Evolutionary conservation across 2,797 vertebrate genomes (phyloP), one percentile per base, ranked within the genome.

Genomic region (Danio albolineatus): DNA sequence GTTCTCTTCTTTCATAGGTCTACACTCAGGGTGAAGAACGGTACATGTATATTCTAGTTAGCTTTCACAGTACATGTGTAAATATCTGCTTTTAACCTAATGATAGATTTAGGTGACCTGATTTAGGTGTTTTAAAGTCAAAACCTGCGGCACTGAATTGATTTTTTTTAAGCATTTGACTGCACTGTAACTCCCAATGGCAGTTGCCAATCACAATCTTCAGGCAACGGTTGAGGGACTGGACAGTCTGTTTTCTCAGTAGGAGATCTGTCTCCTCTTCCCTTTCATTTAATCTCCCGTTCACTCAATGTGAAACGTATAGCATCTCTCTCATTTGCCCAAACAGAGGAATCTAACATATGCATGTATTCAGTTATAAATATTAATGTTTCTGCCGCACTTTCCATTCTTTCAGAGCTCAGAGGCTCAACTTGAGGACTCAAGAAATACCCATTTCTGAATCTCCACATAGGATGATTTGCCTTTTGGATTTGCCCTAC

Each of bases 291-390:
- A 43, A 49, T 60, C 53, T 73, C 13, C 36, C 9, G 48, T n/a
- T 64, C 38, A 38, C 46, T 44, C 54, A 49, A 44, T 48, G 57
- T 83, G 41, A 59, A 79, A 65, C 2, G 36, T 60, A 44, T 46
- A 77, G 51, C 36, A 75, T 71, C 51, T 51, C 66, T 72, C 67
- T 67, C 51, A 81, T 79, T 81, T 83, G 53, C 64, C 75, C 59
- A 72, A 71, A 78, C 61, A 80, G 74, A 81, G 38, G 10, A 56
- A 49, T 81, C 53, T 81, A 83, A 83, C 71, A 62, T 81, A 85
- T 85, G 82, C 72, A 83, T 85, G 79, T 83, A 83, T 85, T 85
- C 82, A 73, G 73, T 72, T 81, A 83, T 83, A 79, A 83, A 85
- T 85, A 85, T 85, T 83, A 76, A 85, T 85, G 64, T 43, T 81